Evolutionary conservation across 2,888 invertebrate genomes (phyloP).

Genomic region (Hypomecis punctinalis): DNA sequence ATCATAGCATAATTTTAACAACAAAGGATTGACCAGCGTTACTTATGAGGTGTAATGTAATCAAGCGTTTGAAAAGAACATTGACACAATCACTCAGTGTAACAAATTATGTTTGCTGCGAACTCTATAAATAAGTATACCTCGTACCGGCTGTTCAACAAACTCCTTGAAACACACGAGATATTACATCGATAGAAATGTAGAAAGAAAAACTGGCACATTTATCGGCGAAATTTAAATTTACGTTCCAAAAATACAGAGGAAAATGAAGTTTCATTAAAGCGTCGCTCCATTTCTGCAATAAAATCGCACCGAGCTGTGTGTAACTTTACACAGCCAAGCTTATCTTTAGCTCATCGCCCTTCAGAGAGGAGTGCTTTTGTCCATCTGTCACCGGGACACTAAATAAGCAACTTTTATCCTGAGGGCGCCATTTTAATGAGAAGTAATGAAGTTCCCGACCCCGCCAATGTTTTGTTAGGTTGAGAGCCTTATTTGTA

Average conservation of each 20-base stretch:
- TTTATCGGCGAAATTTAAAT: background rate
- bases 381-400: constrained; percentile 75
- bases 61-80: too few species aligned
- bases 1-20: too few species aligned
- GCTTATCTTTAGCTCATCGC: constrained; percentile 57
- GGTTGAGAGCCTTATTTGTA: constrained; percentile 80
- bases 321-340: constrained; percentile 44
- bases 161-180: too few species aligned
- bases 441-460: constrained; percentile 79
- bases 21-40: too few species aligned
- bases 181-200: too few species aligned
- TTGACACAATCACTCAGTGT: too few species aligned
- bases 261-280: constrained; percentile 15
- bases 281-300: constrained; percentile 13
- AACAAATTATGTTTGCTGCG: too few species aligned
- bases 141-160: too few species aligned
- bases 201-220: too few species aligned
- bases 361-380: constrained; percentile 60
- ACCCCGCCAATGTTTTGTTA: constrained; percentile 75
- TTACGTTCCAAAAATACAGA: constrained; percentile 3
- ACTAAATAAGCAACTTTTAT: constrained; percentile 80
- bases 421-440: constrained; percentile 77
- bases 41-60: too few species aligned
- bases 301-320: constrained; percentile 43
- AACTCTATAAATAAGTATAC: too few species aligned